These are phyloP conservation scores for Chelmon rostratus DNA, from an alignment of 2,797 vertebrate genomes.

Conservation along the genomic window DNA sequence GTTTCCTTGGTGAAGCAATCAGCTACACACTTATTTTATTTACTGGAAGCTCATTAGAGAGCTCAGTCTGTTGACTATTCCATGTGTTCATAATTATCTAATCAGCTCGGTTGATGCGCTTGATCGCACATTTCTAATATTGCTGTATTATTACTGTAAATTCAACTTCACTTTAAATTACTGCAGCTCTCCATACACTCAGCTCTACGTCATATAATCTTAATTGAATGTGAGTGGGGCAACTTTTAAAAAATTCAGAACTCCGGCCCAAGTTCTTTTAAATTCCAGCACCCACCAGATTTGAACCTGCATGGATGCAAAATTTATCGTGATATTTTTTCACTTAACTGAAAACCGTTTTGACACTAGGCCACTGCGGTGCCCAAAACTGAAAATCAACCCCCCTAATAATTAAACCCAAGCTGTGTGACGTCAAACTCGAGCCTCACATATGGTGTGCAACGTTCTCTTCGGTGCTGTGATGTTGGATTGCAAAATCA, in stretches of 20 bases:
- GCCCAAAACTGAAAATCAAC: not conserved
- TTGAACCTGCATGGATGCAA: not conserved
- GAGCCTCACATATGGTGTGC: not conserved
- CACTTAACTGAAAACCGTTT: not conserved
- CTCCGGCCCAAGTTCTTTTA: not conserved
- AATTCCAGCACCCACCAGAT: not conserved
- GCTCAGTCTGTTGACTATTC: conserved; percentile 47
- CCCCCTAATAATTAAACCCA: not conserved
- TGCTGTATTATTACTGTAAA: conserved; percentile 1
- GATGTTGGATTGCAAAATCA: conserved; percentile 23
- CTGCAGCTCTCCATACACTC: not conserved
- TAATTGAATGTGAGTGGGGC: not conserved
- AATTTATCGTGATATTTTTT: not conserved
- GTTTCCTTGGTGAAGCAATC: conserved; percentile 21
- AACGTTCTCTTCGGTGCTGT: not conserved
- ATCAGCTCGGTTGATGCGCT: conserved; percentile 39
- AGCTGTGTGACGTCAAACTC: not conserved
- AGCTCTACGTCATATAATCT: not conserved
- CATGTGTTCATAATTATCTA: conserved; percentile 52
- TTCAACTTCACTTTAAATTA: conserved; percentile 23
- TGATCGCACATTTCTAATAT: conserved; percentile 42
- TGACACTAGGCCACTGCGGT: not conserved
- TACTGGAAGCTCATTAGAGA: conserved; percentile 47
- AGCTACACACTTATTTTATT: conserved; percentile 42
- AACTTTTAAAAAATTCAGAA: conserved; percentile 3